Evolutionary conservation across 2,113 vertebrate species (phyloP), one percentile per base, ranked within the genome.

Genomic region (Phoenicopterus ruber): DNA sequence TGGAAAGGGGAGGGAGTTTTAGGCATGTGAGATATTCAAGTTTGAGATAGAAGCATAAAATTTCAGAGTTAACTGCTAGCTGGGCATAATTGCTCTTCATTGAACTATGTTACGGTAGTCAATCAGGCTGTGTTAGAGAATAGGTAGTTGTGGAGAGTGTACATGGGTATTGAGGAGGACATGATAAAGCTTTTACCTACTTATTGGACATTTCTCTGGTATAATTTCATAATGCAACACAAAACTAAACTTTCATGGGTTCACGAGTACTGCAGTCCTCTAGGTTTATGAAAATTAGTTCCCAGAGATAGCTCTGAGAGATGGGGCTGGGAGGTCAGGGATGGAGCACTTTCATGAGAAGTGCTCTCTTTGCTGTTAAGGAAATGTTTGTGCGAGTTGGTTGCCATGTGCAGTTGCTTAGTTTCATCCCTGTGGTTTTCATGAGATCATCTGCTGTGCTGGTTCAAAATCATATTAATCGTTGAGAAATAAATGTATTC

Each of bases 371-470:
- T 59, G 44, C 5, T 2, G 32, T 65, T 82, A 77, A 85, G 49
- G 44, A 63, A 40, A 47, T 34, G 15, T 61, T 73, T 66, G 31
- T 90, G 50, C 2, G 4, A 46, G 14, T 67, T 84, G 47, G 69
- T 71, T 96, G 69, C 65, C 6, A 3, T 44, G 38, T 93, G 80
- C 61, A 72, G 81, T 94, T 91, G 86, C 70, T 95, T 93, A 59
- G 72, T 93, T 92, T 94, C 52, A 72, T 94, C 69, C 47, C 59
- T 79, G 42, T 89, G 49, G 59, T 96, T 91, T 91, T 91, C 61
- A 26, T 84, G 61, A 91, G 38, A 74, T 63, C 55, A 54, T 82
- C 57, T 86, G 55, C 52, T 91, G 38, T 13, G 15, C 61, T 94
- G 61, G 40, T 94, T 94, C 52, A 79, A 79, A 95, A 71, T 87